Conservation (phyloP, 2,113 vertebrate genomes). For the Felis catus region F.catus_Fca126_mat1.0 CM031416.1:137533501-137534000, state of each 20-base stretch:
- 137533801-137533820: not conserved
- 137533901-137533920: not conserved
- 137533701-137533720: not conserved
- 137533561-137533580: not conserved
- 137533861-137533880: not conserved
- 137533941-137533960: not conserved
- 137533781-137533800: not conserved
- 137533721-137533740: not conserved
- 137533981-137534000: not conserved
- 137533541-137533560: constrained; percentile 58
- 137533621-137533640: not conserved
- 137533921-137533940: not conserved
- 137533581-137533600: not conserved
- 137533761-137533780: not conserved
- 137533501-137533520: constrained; percentile 58
- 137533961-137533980: not conserved
- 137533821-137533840: not conserved
- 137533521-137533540: constrained; percentile 48
- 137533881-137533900: not conserved
- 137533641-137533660: not conserved
- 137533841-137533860: not conserved
- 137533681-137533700: not conserved
- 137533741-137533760: not conserved
- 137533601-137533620: not conserved
- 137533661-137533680: not conserved